Conservation (phyloP, 2,113 vertebrate species). For the Syrmaticus mikado region DNA sequence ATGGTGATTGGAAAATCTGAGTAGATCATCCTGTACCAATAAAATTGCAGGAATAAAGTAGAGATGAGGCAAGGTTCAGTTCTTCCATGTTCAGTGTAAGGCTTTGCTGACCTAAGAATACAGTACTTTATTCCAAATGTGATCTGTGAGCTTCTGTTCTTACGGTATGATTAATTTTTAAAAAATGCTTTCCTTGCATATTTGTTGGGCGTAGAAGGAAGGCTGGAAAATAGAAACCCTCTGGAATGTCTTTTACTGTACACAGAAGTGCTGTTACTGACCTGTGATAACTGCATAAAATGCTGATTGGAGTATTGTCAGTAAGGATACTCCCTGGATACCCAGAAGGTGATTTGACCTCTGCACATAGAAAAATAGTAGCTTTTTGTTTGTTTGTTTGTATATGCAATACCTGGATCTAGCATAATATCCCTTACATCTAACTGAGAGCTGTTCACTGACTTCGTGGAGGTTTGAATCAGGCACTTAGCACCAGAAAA, state of each 20-base stretch:
- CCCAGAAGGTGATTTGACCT: neutral
- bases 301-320: neutral
- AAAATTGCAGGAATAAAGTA: conserved; percentile 8
- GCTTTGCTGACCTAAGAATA: neutral
- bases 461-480: neutral
- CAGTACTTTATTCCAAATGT: neutral
- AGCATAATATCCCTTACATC: neutral
- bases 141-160: neutral
- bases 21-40: neutral
- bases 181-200: neutral
- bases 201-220: neutral
- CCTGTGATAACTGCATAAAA: neutral
- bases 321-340: neutral
- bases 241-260: neutral
- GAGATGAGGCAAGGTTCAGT: neutral
- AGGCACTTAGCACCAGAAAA: neutral
- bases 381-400: neutral
- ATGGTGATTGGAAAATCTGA: conserved; percentile 5
- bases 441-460: neutral
- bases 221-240: neutral
- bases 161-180: neutral
- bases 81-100: neutral
- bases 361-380: neutral
- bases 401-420: neutral
- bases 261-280: neutral